phyloP scores from a whole-genome alignment of 2,888 invertebrate genomes.

The Orthosia gracilis region DNA sequence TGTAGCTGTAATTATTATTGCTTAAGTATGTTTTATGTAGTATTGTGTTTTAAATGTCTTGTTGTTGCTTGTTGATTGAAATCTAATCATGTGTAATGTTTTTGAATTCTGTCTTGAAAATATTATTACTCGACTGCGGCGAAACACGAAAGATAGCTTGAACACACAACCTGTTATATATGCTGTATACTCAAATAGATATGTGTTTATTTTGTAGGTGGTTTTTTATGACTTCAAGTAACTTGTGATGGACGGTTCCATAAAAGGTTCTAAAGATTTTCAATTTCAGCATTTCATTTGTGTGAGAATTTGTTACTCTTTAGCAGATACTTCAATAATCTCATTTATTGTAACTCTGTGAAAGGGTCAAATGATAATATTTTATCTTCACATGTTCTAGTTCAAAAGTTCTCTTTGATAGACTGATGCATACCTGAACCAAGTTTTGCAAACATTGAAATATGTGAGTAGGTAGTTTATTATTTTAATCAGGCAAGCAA shows the following conservation, averaged over 20 bases:
- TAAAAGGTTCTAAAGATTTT: background rate
- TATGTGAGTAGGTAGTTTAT: slow-evolving; percentile 12
- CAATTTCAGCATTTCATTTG: background rate
- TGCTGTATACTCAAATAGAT: no score
- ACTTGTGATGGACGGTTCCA: background rate
- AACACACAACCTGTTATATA: no score
- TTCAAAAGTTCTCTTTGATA: slow-evolving; percentile 35
- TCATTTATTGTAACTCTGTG: slow-evolving; percentile 11
- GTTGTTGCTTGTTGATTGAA: slow-evolving; percentile 10
- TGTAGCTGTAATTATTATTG: background rate
- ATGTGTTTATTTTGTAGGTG: background rate
- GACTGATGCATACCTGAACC: background rate
- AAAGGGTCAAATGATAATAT: slow-evolving; percentile 48
- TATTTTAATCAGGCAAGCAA: background rate
- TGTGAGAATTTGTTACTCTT: background rate
- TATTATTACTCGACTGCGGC: background rate
- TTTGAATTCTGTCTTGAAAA: background rate
- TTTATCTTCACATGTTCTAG: slow-evolving; percentile 33
- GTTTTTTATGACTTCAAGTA: background rate
- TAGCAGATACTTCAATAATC: slow-evolving; percentile 5
- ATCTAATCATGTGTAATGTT: background rate
- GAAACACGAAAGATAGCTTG: no score
- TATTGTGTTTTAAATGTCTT: slow-evolving; percentile 8
- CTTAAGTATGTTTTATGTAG: background rate
- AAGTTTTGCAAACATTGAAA: background rate